A percentile compares a stretch with the other conserved stretches of the same genome.
Conservation (phyloP, 2,113 vertebrate species). For the Xyliphius kryptos region DNA sequence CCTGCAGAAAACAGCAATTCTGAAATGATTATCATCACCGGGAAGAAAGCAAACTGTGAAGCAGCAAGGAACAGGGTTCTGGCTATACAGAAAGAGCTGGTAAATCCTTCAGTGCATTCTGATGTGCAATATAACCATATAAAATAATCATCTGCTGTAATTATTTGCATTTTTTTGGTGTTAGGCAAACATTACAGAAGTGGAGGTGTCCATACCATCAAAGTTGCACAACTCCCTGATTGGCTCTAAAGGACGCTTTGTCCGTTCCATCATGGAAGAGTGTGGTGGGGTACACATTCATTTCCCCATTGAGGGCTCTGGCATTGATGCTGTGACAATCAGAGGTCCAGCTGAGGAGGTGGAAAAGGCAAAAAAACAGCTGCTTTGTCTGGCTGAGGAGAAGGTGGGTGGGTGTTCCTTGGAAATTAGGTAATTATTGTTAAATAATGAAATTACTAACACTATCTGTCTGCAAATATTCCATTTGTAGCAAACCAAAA, state of each 20-base stretch:
- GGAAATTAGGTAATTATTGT: no score
- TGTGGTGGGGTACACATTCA: constrained; percentile 97
- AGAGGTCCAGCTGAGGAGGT: constrained; percentile 88
- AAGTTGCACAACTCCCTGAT: constrained; percentile 96
- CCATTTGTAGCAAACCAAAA: constrained; percentile 87
- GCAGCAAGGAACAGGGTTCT: constrained; percentile 82
- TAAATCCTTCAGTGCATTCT: constrained; percentile 46
- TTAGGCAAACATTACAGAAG: constrained; percentile 93
- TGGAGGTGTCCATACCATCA: constrained; percentile 92
- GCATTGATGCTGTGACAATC: constrained; percentile 92
- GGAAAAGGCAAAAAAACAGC: constrained; percentile 90
- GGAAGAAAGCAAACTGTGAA: constrained; percentile 94
- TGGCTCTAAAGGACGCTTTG: constrained; percentile 92
- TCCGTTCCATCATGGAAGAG: constrained; percentile 98
- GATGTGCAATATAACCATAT: no score
- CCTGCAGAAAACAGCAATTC: constrained; percentile 98
- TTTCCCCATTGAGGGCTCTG: constrained; percentile 93
- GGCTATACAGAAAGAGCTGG: constrained; percentile 96
- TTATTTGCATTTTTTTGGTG: no score
- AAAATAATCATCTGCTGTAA: no score
- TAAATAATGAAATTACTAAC: no score
- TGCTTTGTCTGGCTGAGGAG: constrained; percentile 93
- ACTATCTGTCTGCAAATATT: background rate
- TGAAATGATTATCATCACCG: constrained; percentile 94
- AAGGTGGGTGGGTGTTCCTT: constrained; percentile 83